Conservation (phyloP, 2,113 vertebrate species). For the Phoxinus phoxinus region DNA sequence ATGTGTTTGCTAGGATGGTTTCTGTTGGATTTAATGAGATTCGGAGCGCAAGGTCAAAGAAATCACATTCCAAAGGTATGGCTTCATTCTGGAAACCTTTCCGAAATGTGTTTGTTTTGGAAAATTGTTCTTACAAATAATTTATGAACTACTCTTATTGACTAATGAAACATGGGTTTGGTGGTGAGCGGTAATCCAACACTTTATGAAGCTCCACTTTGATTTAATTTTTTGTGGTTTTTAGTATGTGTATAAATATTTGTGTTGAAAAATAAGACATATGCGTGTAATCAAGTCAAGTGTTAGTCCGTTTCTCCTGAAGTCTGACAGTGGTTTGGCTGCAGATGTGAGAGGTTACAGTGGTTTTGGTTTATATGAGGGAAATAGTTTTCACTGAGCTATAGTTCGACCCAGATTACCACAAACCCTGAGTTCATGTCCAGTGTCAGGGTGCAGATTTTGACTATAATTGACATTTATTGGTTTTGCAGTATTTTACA, state of each 20-base stretch:
- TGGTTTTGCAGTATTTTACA: background rate
- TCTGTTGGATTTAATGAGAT: conserved; percentile 65
- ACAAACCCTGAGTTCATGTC: conserved; percentile 25
- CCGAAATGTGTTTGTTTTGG: conserved; percentile 1
- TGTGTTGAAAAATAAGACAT: background rate
- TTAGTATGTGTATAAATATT: background rate
- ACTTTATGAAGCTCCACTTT: background rate
- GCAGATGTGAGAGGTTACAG: conserved; percentile 20
- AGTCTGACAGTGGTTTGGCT: conserved; percentile 21
- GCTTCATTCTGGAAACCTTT: conserved; percentile 8
- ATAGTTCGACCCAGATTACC: conserved; percentile 13
- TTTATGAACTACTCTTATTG: background rate
- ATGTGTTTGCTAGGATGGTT: conserved; percentile 68
- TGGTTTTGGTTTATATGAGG: conserved; percentile 40
- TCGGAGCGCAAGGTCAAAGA: conserved; percentile 58
- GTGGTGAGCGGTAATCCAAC: conserved; percentile 5
- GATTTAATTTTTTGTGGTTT: background rate
- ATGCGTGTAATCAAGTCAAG: conserved; percentile 36
- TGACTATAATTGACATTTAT: conserved; percentile 25
- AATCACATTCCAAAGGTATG: conserved; percentile 42
- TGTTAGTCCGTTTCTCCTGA: conserved; percentile 4
- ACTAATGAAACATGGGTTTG: background rate
- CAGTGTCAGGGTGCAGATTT: background rate
- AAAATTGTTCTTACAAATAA: conserved; percentile 17
- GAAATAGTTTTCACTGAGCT: conserved; percentile 1